Evolutionary conservation across 2,797 vertebrate genomes (phyloP).

Genomic region (Acridotheres tristis): DNA sequence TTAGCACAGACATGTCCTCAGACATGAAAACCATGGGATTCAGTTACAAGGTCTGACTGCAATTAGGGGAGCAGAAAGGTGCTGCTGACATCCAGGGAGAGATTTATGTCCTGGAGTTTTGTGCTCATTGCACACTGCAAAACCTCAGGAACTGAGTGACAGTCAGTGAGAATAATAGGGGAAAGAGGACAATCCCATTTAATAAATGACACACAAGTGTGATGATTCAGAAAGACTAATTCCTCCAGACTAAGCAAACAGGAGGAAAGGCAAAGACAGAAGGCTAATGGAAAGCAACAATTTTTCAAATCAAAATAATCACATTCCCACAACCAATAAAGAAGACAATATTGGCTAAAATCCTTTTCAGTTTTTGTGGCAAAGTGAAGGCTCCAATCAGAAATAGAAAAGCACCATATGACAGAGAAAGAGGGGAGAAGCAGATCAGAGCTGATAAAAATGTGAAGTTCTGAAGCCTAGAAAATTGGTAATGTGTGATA

Average conservation of each 20-base stretch:
- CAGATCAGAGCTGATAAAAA: not conserved
- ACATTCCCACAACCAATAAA: not conserved
- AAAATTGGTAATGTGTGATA: not conserved
- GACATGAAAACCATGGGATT: not conserved
- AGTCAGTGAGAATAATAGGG: not conserved
- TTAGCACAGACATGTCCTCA: not conserved
- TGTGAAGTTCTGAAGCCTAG: not conserved
- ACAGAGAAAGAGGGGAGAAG: not conserved
- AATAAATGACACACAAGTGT: not conserved
- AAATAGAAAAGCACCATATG: not conserved
- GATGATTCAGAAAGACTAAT: slow-evolving; percentile 1
- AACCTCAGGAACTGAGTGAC: not conserved
- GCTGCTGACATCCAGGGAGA: not conserved
- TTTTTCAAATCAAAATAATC: slow-evolving; percentile 20
- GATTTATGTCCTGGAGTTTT: not conserved
- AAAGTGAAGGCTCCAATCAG: not conserved
- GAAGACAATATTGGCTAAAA: slow-evolving; percentile 30
- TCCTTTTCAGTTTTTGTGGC: not conserved
- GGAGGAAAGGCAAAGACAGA: slow-evolving; percentile 9
- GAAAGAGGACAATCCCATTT: not conserved
- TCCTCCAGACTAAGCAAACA: not conserved
- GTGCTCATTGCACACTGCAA: not conserved
- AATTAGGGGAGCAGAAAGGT: not conserved
- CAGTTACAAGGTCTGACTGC: not conserved
- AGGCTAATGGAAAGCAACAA: slow-evolving; percentile 29